A percentile compares a stretch with the other conserved stretches of the same genome.
Evolutionary conservation across 2,888 invertebrate species (phyloP).

Genomic region (Nebria salina): DNA sequence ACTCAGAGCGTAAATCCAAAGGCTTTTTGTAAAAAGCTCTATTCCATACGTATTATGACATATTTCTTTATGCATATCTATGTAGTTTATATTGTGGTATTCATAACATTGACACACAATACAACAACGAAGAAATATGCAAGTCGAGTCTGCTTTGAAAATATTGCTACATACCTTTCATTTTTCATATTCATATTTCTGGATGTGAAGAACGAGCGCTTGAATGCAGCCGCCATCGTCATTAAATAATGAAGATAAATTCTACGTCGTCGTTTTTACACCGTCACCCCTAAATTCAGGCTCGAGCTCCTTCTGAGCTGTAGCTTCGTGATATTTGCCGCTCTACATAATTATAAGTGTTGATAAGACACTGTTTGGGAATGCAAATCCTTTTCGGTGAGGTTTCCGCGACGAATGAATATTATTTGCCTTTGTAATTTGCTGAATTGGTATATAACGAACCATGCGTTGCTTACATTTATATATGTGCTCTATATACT

Average conservation of each 20-base stretch:
- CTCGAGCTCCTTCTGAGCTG: background rate
- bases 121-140: background rate
- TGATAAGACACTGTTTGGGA: constrained; percentile 41
- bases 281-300: background rate
- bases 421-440: constrained; percentile 44
- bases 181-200: constrained; percentile 2
- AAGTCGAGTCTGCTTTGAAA: background rate
- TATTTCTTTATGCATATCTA: too few relatives aligned
- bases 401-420: constrained; percentile 32
- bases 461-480: background rate
- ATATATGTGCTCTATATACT: background rate
- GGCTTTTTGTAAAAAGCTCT: background rate
- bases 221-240: background rate
- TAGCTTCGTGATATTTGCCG: background rate
- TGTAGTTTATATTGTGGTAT: background rate
- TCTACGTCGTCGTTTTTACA: background rate
- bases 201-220: background rate
- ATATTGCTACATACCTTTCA: background rate
- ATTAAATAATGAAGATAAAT: constrained; percentile 26
- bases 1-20: too few relatives aligned
- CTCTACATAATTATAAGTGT: constrained; percentile 36
- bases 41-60: background rate
- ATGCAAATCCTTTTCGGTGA: constrained; percentile 34
- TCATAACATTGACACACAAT: background rate
- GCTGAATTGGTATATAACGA: constrained; percentile 30